phyloP scores from a whole-genome alignment of 2,888 invertebrate genomes.

The Drymonia ruficornis region DNA sequence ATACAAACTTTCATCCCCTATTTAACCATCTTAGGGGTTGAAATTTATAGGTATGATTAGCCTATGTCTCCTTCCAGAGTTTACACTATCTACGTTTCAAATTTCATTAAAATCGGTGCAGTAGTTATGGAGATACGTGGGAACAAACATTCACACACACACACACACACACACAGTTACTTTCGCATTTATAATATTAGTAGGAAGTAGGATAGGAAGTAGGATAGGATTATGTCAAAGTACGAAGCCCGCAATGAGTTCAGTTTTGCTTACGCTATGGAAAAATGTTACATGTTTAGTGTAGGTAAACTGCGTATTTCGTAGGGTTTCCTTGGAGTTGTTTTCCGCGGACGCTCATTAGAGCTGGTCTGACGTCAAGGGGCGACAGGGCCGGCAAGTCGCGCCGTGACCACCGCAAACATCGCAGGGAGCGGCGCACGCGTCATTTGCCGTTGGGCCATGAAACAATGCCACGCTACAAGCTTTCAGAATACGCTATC shows the following conservation, averaged over 20 bases:
- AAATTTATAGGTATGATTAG: too few species aligned
- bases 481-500: background rate
- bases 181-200: too few species aligned
- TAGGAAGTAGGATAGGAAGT: too few species aligned
- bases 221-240: background rate
- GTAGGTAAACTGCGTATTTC: constrained; percentile 7
- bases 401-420: constrained; percentile 46
- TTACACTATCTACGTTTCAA: too few species aligned
- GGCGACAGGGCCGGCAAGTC: constrained; percentile 41
- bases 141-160: too few species aligned
- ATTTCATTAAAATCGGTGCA: too few species aligned
- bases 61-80: too few species aligned
- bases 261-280: background rate
- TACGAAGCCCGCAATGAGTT: background rate
- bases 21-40: too few species aligned
- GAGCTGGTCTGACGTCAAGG: constrained; percentile 62
- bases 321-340: constrained; percentile 48
- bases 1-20: too few species aligned
- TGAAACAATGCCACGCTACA: background rate
- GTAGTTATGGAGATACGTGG: too few species aligned
- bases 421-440: constrained; percentile 67
- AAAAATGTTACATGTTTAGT: background rate
- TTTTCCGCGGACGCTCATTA: constrained; percentile 52
- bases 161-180: too few species aligned
- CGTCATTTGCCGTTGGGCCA: constrained; percentile 65